Evolutionary conservation across 2,113 vertebrate species (phyloP).

Genomic region (Tylochromis polylepis): DNA sequence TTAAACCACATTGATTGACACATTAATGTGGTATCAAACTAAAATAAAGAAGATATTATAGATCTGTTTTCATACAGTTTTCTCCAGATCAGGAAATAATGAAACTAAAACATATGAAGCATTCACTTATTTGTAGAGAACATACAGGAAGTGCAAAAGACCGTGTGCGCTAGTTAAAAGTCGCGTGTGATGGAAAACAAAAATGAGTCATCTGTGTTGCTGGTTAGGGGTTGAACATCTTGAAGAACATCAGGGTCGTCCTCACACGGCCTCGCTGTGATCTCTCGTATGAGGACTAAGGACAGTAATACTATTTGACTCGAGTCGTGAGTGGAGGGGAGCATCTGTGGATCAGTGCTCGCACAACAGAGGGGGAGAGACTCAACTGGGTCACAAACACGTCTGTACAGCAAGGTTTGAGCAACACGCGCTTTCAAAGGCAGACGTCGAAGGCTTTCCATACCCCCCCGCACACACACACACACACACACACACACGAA

Average conservation of each 20-base stretch:
- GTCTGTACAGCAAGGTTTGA: neutral
- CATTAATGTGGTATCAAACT: neutral
- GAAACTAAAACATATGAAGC: neutral
- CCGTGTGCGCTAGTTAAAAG: neutral
- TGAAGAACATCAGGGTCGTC: conserved; percentile 25
- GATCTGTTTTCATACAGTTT: neutral
- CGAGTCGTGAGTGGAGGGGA: conserved; percentile 49
- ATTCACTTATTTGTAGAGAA: neutral
- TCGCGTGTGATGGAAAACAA: conserved; percentile 11
- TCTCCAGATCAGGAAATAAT: neutral
- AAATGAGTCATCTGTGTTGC: conserved; percentile 42
- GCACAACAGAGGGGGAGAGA: conserved; percentile 31
- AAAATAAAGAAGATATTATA: neutral
- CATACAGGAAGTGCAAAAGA: neutral
- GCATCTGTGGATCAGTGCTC: conserved; percentile 63
- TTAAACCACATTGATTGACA: neutral
- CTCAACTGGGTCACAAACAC: conserved; percentile 58
- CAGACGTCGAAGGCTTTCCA: neutral
- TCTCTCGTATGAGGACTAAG: neutral
- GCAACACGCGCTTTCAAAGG: neutral
- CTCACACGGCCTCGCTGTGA: conserved; percentile 22
- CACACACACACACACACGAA: neutral
- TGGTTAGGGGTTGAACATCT: conserved; percentile 36
- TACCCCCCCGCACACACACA: neutral
- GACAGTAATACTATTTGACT: conserved; percentile 58